Evolutionary conservation across 2,113 vertebrate species (phyloP).

Genomic region (Tyrannus savana): DNA sequence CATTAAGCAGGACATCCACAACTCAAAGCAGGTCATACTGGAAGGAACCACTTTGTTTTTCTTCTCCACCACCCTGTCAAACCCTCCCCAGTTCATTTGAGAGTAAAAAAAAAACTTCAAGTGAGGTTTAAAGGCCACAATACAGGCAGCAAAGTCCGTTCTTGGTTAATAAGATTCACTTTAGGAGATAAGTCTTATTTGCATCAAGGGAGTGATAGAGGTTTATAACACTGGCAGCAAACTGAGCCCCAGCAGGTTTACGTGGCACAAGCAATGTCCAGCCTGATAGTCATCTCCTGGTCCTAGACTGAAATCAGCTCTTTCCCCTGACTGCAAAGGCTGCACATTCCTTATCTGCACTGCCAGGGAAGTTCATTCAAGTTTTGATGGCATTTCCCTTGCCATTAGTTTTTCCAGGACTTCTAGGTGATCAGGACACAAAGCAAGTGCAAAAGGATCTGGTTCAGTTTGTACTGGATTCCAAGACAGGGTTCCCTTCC

Average conservation of each 20-base stretch:
- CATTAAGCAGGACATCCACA: neutral
- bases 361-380: neutral
- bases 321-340: neutral
- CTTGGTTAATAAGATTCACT: neutral
- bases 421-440: neutral
- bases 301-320: neutral
- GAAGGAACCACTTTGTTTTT: neutral
- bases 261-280: conserved; percentile 14
- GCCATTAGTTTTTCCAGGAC: neutral
- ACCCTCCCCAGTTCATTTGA: neutral
- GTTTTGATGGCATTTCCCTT: neutral
- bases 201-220: neutral
- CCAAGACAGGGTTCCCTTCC: neutral
- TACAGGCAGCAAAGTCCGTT: conserved; percentile 14
- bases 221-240: neutral
- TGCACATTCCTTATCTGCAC: conserved; percentile 11
- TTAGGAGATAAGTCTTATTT: conserved; percentile 27
- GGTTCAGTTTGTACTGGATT: neutral
- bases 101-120: neutral
- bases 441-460: neutral
- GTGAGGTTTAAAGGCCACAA: neutral
- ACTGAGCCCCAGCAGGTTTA: neutral
- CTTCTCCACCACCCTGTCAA: neutral
- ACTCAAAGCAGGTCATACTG: neutral
- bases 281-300: neutral